phyloP scores from a whole-genome alignment of 2,797 vertebrate species.

The Pangasius djambal region DNA sequence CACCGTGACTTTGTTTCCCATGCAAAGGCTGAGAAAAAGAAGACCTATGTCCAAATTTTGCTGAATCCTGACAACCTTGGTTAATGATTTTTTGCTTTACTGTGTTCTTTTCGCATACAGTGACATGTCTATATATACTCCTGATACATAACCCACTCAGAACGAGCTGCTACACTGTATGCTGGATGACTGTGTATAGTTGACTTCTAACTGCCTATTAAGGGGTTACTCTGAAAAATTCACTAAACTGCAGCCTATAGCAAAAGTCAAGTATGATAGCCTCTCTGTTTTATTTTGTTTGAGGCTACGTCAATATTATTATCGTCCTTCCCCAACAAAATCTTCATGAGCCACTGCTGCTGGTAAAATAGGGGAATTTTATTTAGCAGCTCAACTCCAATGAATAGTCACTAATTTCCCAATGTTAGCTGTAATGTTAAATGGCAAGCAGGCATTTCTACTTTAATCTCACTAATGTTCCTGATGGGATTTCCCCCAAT shows the following conservation, averaged over 20 bases:
- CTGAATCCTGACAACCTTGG: neutral
- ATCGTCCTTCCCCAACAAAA: neutral
- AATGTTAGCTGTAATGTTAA: neutral
- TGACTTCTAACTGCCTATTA: neutral
- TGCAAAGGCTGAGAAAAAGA: neutral
- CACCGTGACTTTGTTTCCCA: neutral
- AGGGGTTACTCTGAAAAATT: neutral
- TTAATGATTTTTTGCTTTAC: neutral
- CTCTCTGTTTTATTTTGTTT: too few species aligned
- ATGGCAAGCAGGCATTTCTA: slow-evolving; percentile 20
- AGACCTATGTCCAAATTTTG: neutral
- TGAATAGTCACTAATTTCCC: slow-evolving; percentile 33
- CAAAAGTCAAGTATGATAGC: neutral
- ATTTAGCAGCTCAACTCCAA: slow-evolving; percentile 12
- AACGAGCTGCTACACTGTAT: neutral
- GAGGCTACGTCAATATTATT: neutral
- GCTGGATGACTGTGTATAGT: neutral
- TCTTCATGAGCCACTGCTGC: neutral
- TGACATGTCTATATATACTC: neutral
- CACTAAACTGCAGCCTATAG: neutral
- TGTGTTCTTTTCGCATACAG: neutral
- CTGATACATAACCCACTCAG: neutral
- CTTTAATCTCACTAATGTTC: slow-evolving; percentile 44
- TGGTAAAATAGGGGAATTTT: slow-evolving; percentile 34
- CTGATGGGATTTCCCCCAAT: slow-evolving; percentile 52